Conservation (phyloP, 37 sponge, comb jelly and placozoan genomes). For the Hormiphora californensis region DNA sequence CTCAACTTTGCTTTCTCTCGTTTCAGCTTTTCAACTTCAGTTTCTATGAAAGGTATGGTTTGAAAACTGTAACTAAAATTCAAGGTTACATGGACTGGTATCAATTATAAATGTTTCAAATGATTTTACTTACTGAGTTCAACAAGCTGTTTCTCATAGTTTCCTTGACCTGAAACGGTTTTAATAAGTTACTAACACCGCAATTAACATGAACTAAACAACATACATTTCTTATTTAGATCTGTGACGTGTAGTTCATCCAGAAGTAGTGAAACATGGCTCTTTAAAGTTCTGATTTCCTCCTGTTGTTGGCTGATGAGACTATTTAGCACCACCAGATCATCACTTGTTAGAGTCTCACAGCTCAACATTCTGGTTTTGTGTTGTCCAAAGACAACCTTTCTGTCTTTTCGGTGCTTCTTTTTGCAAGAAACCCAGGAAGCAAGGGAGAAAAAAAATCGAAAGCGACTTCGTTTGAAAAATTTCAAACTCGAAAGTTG, state of each 20-base stretch:
- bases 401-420: too few species aligned
- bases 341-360: neutral
- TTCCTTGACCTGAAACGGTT: neutral
- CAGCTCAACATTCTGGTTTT: conserved; percentile 1
- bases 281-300: neutral
- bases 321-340: neutral
- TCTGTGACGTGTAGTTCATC: neutral
- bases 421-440: too few species aligned
- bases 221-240: neutral
- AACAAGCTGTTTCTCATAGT: neutral
- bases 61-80: too few species aligned
- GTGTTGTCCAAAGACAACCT: too few species aligned
- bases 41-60: neutral
- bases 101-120: neutral
- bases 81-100: neutral
- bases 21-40: neutral
- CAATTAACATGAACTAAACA: neutral
- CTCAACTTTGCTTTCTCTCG: neutral
- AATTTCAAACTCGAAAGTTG: too few species aligned
- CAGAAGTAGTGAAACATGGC: neutral
- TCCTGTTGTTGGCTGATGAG: conserved; percentile 2
- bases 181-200: neutral
- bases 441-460: too few species aligned
- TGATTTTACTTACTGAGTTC: conserved; percentile 46
- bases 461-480: too few species aligned